Evolutionary conservation across 2,797 vertebrate genomes (phyloP).

Genomic region (Orestias chungarensis): DNA sequence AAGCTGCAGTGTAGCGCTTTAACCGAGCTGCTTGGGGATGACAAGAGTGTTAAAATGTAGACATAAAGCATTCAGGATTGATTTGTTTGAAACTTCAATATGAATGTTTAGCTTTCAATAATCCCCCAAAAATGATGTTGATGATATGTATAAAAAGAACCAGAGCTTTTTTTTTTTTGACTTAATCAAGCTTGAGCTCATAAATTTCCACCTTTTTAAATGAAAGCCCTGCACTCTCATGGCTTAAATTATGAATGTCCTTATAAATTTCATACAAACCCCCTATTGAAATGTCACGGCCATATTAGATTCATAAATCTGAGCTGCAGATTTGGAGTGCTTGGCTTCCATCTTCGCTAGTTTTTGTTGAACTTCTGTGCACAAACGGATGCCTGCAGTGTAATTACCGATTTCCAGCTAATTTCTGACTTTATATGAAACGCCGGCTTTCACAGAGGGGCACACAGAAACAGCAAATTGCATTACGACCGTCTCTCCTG

Average conservation of each 20-base stretch:
- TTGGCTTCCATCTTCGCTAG: not conserved
- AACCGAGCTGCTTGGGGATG: not conserved
- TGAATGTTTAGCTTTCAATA: not conserved
- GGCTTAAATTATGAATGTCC: constrained; percentile 21
- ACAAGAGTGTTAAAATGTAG: not conserved
- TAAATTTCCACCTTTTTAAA: constrained; percentile 22
- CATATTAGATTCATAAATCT: constrained; percentile 12
- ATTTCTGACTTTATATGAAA: constrained; percentile 40
- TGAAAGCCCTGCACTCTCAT: not conserved
- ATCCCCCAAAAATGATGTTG: not conserved
- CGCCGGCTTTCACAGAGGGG: constrained; percentile 19
- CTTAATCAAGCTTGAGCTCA: not conserved
- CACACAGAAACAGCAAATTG: constrained; percentile 32
- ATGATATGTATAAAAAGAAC: not conserved
- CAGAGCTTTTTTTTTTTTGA: not conserved
- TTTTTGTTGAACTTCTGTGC: constrained; percentile 2
- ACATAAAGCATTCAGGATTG: rapidly evolving
- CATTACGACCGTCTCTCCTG: constrained; percentile 33
- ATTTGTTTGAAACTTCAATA: not conserved
- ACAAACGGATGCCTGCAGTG: constrained; percentile 14
- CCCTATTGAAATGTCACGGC: constrained; percentile 6
- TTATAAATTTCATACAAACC: constrained; percentile 25
- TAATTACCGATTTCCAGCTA: constrained; percentile 34
- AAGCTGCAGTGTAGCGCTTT: not conserved
- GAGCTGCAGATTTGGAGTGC: not conserved